A percentile compares a stretch with the other conserved stretches of the same genome.
Conservation (phyloP, 2,113 vertebrate genomes). For the Galemys pyrenaicus region DNA sequence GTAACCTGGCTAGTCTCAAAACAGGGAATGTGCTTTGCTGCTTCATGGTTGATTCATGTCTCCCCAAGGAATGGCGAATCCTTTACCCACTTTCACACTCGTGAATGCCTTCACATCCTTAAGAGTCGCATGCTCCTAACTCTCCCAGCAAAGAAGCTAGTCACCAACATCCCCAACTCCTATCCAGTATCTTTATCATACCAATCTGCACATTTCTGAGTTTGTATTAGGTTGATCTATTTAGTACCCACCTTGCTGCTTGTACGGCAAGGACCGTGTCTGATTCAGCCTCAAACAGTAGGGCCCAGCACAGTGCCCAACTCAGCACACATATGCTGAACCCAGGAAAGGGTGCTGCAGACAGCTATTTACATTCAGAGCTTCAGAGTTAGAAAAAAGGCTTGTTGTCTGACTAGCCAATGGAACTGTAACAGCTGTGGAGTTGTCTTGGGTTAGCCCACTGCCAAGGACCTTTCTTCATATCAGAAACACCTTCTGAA, state of each 20-base stretch:
- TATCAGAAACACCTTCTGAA: not conserved
- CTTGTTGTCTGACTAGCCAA: not conserved
- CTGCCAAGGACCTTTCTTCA: not conserved
- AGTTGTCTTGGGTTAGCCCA: not conserved
- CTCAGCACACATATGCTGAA: not conserved
- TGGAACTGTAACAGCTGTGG: not conserved
- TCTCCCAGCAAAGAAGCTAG: not conserved
- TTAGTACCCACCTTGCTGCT: not conserved
- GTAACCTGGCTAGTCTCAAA: not conserved
- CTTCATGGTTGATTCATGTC: rapidly evolving
- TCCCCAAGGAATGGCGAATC: not conserved
- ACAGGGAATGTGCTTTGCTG: too few species aligned
- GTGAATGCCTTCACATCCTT: not conserved
- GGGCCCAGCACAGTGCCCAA: rapidly evolving
- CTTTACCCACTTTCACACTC: not conserved
- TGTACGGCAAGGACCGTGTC: not conserved
- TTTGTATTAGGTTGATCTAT: not conserved
- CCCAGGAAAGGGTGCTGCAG: not conserved
- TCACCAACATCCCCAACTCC: not conserved
- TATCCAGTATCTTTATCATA: not conserved
- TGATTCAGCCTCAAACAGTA: not conserved
- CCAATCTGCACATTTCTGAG: not conserved
- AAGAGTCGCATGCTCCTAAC: not conserved
- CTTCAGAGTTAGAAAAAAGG: not conserved
- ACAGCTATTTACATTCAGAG: not conserved